Evolutionary conservation across 92 coral and sea anemone species (phyloP), one percentile per base, ranked within the genome.

Genomic region (Montipora capitata): DNA sequence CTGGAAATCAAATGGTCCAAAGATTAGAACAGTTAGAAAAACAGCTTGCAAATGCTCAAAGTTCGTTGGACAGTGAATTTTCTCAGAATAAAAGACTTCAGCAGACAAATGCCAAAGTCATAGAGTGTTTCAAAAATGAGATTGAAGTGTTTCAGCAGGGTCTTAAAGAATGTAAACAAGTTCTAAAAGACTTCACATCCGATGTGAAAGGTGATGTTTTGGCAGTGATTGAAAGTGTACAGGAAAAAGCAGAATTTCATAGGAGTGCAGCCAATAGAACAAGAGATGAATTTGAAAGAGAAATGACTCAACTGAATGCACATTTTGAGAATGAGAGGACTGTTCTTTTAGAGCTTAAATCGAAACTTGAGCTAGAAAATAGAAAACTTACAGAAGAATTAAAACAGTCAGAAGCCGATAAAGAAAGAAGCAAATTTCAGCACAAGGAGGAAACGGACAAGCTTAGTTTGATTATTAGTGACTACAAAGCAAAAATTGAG

Each of bases 1-100:
- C 77, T 8, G n/a, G 52, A 49, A 54, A 74, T 40, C 79, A 87
- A 70, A 74, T 95, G 71, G 77, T 68, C 38, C 74, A 92, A 64
- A 95, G 90, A 88, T 62, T 95, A 39, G 81, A 82, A 44, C 92
- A 94, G 14, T 82, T 95, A 74, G 98, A 97, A 77, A 94, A 95
- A 15, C 91, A 90, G 45, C 72, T 94, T 51, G 82, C 72, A 10
- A 76, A 64, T 45, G 76, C 86, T 54, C 79, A 80, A 85, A 77
- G 66, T 7, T 71, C 81, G 12, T 57, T 84, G 27, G 89, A 90
- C 16, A 68, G 39, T 35, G 77, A 72, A 10, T 71, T 48, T 66
- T 68, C 45, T 40, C 39, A 76, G 58, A 89, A 78, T 10, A 85
- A 82, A 15, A 77, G 82, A 39, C 81, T 87, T 54, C 38, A 79